These are phyloP conservation scores for Pseudomyrmex concolor DNA, from an alignment of 1,140 invertebrate genomes.

Conservation along the genomic window DNA sequence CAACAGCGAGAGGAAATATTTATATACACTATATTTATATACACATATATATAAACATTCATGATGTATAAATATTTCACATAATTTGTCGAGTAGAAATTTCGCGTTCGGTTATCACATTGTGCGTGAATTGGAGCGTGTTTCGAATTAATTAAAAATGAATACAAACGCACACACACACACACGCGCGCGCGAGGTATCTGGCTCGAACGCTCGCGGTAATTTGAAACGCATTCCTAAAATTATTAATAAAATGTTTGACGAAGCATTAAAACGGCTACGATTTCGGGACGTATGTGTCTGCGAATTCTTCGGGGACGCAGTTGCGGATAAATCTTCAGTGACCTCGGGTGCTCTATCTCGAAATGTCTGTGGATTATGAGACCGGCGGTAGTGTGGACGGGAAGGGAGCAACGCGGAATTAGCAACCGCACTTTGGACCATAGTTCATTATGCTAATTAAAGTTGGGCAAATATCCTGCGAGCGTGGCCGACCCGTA, in stretches of 20 bases:
- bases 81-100: slow-evolving; percentile 55
- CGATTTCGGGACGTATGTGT: background rate
- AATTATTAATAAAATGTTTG: slow-evolving; percentile 67
- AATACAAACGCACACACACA: slow-evolving; percentile 2
- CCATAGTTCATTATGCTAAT: slow-evolving; percentile 75
- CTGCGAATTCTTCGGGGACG: slow-evolving; percentile 47
- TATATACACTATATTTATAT: no score
- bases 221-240: slow-evolving; percentile 34
- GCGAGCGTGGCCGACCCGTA: slow-evolving; percentile 38
- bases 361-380: slow-evolving; percentile 43
- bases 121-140: slow-evolving; percentile 9
- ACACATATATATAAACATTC: no score
- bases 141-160: slow-evolving; percentile 68
- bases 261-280: slow-evolving; percentile 8
- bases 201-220: background rate
- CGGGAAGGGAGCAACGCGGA: slow-evolving; percentile 16
- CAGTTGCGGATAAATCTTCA: slow-evolving; percentile 1
- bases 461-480: slow-evolving; percentile 71
- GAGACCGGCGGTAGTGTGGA: background rate
- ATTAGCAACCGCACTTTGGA: slow-evolving; percentile 69
- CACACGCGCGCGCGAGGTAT: background rate
- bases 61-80: background rate
- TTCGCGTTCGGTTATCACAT: slow-evolving; percentile 46
- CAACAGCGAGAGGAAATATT: no score
- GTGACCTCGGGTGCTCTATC: background rate